Conservation (phyloP, 35 echinoderm and acorn worm genomes). For the Holothuria glaberrima region DNA sequence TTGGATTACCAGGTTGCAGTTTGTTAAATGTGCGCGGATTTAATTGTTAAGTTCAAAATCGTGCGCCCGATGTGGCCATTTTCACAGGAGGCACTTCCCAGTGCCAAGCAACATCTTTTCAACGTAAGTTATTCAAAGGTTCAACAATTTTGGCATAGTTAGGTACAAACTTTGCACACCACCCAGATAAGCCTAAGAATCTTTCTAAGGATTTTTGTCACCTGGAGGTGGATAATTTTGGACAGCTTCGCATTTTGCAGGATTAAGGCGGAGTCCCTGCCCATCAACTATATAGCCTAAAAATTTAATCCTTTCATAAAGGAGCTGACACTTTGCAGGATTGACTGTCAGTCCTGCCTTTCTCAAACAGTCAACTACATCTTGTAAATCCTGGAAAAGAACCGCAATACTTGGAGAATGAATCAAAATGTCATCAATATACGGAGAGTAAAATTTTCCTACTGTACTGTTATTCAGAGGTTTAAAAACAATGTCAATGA, state of each 20-base stretch:
- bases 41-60: too few species aligned
- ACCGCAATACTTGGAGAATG: not conserved
- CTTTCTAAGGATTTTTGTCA: slow-evolving; percentile 14
- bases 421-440: slow-evolving; percentile 19
- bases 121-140: not conserved
- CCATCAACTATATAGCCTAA: not conserved
- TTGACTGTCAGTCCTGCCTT: slow-evolving; percentile 4
- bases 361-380: not conserved
- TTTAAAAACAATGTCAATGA: not conserved
- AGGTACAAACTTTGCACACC: slow-evolving; percentile 22
- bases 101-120: not conserved
- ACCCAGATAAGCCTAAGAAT: slow-evolving; percentile 1
- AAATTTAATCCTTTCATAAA: not conserved
- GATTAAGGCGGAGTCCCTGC: not conserved
- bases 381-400: not conserved
- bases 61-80: too few species aligned
- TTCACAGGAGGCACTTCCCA: not conserved
- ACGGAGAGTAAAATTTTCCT: not conserved
- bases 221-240: not conserved
- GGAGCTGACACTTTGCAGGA: slow-evolving; percentile 9
- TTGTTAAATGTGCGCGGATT: too few species aligned
- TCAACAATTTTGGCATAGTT: slow-evolving; percentile 34
- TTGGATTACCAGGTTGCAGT: too few species aligned
- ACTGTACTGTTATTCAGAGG: not conserved
- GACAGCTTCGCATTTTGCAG: not conserved